A percentile compares a stretch with the other conserved stretches of the same genome.
Conservation (phyloP, 2,888 invertebrate genomes). For the Noctua comes region DNA sequence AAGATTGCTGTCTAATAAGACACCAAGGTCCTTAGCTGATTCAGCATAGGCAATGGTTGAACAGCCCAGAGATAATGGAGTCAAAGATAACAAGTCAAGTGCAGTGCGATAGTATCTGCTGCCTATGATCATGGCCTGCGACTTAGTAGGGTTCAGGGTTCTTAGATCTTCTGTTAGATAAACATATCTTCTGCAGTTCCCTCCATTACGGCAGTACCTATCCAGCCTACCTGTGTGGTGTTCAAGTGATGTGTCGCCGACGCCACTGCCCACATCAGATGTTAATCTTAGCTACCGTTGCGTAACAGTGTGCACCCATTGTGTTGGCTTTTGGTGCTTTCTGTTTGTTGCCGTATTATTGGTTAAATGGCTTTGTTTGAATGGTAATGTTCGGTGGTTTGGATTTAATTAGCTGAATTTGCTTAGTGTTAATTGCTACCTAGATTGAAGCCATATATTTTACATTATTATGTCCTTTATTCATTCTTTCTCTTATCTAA, state of each 20-base stretch:
- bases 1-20: too few species aligned
- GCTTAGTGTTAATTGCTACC: background rate
- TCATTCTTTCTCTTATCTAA: too few species aligned
- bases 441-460: background rate
- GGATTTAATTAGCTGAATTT: conserved; percentile 35
- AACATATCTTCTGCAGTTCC: conserved; percentile 40
- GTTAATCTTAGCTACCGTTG: conserved; percentile 68
- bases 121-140: too few species aligned
- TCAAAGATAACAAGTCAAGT: too few species aligned
- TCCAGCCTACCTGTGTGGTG: conserved; percentile 51
- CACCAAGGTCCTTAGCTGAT: too few species aligned
- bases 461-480: too few species aligned
- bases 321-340: conserved; percentile 56
- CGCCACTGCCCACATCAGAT: conserved; percentile 72
- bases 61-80: too few species aligned
- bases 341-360: conserved; percentile 49
- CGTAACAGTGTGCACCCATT: conserved; percentile 59
- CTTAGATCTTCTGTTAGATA: background rate
- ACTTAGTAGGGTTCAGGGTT: too few species aligned
- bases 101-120: too few species aligned
- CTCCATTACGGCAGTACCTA: conserved; percentile 2
- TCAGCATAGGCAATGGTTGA: too few species aligned
- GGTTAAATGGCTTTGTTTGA: conserved; percentile 34
- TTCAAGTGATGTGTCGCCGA: conserved; percentile 63
- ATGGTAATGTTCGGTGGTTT: conserved; percentile 29